Conservation (phyloP, 23 tunicate genomes). For the Botrylloides violaceus region DNA sequence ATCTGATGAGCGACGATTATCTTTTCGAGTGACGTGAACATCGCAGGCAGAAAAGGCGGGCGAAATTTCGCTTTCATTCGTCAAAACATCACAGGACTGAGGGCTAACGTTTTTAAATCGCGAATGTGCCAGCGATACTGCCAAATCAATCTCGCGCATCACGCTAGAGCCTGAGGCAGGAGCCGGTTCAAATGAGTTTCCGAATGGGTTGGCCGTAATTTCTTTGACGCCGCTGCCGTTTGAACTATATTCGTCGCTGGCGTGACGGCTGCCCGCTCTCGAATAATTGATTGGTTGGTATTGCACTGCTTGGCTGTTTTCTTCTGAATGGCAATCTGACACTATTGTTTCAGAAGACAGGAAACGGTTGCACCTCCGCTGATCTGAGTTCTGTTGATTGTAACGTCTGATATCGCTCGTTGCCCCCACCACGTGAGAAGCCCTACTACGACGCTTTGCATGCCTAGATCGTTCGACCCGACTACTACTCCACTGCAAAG, state of each 20-base stretch:
- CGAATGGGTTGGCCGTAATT: neutral
- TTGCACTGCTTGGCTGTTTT: neutral
- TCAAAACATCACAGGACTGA: neutral
- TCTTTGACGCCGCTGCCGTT: neutral
- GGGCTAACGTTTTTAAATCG: neutral
- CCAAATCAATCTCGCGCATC: constrained; percentile 12
- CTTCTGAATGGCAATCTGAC: neutral
- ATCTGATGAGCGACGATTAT: neutral
- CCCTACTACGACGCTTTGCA: neutral
- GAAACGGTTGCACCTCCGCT: constrained; percentile 19
- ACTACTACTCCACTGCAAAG: neutral
- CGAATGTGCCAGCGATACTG: constrained; percentile 17
- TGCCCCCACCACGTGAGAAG: constrained; percentile 1
- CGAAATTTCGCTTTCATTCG: neutral
- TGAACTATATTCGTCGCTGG: neutral
- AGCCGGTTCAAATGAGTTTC: neutral
- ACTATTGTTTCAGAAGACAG: constrained; percentile 28
- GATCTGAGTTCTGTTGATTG: neutral
- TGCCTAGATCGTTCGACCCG: neutral
- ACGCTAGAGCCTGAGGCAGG: constrained; percentile 8
- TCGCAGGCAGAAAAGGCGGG: constrained; percentile 4
- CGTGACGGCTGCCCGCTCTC: neutral
- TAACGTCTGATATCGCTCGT: neutral
- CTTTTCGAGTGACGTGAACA: constrained; percentile 4
- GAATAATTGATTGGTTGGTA: neutral